Percentiles rank a stretch among this genome's conserved stretches.
Evolutionary conservation across 2,888 invertebrate species (phyloP).

Genomic region (Drosophila paramelanica): DNA sequence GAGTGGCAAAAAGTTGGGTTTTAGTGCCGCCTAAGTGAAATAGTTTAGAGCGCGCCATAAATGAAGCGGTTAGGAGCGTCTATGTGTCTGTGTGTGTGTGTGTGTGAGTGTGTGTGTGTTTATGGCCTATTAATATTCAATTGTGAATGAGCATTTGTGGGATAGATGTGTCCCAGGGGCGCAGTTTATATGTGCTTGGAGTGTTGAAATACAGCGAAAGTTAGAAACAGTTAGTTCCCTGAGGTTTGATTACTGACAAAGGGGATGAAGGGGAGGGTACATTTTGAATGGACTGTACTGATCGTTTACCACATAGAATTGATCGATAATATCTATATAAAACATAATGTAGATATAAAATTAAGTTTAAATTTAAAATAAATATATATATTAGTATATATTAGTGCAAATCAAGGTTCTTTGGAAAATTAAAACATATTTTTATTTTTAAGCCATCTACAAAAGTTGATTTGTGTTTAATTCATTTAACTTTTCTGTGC

Average conservation of each 20-base stretch:
- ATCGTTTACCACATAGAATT: background rate
- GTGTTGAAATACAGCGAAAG: slow-evolving; percentile 44
- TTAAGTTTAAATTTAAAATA: no score
- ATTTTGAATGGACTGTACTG: background rate
- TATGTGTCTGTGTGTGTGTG: slow-evolving; percentile 1
- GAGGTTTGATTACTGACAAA: slow-evolving; percentile 20
- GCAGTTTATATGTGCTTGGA: slow-evolving; percentile 30
- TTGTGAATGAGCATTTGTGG: slow-evolving; percentile 49
- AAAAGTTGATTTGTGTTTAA: no score
- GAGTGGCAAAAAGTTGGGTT: slow-evolving; percentile 26
- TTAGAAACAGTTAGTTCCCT: slow-evolving; percentile 24
- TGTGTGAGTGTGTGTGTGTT: slow-evolving; percentile 29
- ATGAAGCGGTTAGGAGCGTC: slow-evolving; percentile 43
- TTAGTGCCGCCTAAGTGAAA: slow-evolving; percentile 57
- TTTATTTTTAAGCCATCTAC: no score
- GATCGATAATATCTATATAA: no score
- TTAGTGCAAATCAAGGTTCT: no score
- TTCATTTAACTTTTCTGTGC: background rate
- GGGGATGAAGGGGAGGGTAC: background rate
- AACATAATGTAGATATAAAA: no score
- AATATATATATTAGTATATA: no score
- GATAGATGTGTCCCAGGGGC: slow-evolving; percentile 40
- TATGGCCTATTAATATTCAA: slow-evolving; percentile 70
- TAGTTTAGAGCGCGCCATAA: slow-evolving; percentile 53
- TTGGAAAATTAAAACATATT: no score